Percentiles rank a stretch among this genome's conserved stretches.
phyloP scores from a whole-genome alignment of 2,113 vertebrate species.

The Pungitius pungitius region DNA sequence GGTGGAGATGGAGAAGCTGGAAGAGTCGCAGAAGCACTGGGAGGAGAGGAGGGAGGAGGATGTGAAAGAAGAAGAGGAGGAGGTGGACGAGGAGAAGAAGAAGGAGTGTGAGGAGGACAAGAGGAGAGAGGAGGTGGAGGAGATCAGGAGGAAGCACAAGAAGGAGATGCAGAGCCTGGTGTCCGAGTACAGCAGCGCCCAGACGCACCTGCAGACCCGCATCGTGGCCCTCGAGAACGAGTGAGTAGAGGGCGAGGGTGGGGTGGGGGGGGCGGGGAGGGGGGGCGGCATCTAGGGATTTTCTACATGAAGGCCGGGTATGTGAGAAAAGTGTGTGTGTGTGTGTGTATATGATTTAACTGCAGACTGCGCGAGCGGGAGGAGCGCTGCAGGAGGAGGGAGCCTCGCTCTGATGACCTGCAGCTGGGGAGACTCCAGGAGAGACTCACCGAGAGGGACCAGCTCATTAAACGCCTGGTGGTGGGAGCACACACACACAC shows the following conservation, averaged over 20 bases:
- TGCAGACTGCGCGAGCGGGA: constrained; percentile 87
- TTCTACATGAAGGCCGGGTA: constrained; percentile 13
- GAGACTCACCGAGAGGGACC: constrained; percentile 88
- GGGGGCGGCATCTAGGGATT: neutral
- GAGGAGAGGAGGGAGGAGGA: constrained; percentile 80
- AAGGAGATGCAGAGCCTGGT: constrained; percentile 85
- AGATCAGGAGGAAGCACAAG: constrained; percentile 81
- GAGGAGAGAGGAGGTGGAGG: constrained; percentile 80
- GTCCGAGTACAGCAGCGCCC: constrained; percentile 86
- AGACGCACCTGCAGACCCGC: constrained; percentile 86
- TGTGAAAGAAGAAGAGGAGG: constrained; percentile 76
- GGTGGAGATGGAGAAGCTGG: constrained; percentile 84
- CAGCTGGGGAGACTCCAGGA: constrained; percentile 89
- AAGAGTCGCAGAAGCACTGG: constrained; percentile 83
- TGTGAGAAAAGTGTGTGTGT: constrained; percentile 47
- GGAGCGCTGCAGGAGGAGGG: constrained; percentile 85
- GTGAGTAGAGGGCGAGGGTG: constrained; percentile 68
- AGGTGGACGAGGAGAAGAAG: constrained; percentile 72
- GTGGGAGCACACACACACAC: constrained; percentile 77
- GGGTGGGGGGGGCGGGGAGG: neutral
- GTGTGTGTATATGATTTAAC: constrained; percentile 61
- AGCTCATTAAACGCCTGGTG: constrained; percentile 88
- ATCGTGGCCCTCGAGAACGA: constrained; percentile 89
- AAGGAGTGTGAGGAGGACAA: constrained; percentile 79
- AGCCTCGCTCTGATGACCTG: constrained; percentile 84